Base-by-base conservation (phyloP, 2,888 invertebrate genomes). In the Andrena hattorfiana region DNA sequence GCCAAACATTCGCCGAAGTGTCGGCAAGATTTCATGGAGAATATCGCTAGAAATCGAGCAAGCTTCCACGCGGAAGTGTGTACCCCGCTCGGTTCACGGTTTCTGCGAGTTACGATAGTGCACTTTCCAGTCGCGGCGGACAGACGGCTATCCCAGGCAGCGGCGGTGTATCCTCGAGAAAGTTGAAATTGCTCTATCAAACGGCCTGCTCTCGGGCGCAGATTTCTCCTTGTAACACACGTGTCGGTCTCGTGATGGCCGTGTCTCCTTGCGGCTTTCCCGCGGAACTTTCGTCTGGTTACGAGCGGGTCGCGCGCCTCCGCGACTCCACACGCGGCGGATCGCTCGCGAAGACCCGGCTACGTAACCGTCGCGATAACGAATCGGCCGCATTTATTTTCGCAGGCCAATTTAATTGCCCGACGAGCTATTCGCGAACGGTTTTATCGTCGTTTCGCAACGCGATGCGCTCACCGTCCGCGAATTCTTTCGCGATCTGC, bases 171-270 rank as follows among this genome's bases (percentile, higher is more conserved):
- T 80, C 81, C 76, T 80, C 87, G 88, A 85, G 88, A 88, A 88
- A 88, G 88, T 88, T 88, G 89, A 82, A 89, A 88, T 89, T 85
- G 83, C 88, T 88, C 83, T 89, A 88, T 89, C 80, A 82, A 81
- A 76, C 78, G 71, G 62, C 67, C 83, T 76, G 54, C 54, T 56
- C 67, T 77, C 81, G 75, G 62, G 74, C 69, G 82, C 84, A 84
- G 86, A 88, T 87, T 87, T 87, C 87, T 82, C 87, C 69, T 56
- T 67, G 72, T 75, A 88, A 84, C 84, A 84, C 84, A 84, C 83
- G 81, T 71, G 84, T 82, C 80, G 76, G 77, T 81, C 84, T 59
- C 80, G 77, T 78, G 76, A 81, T 49, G 74, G 63, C 66, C 77
- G 75, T 77, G 69, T 74, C 63, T 74, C 78, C 73, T 71, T 71